Base-by-base conservation (phyloP, 2,888 invertebrate species). In the Steinernema scapterisci region DNA sequence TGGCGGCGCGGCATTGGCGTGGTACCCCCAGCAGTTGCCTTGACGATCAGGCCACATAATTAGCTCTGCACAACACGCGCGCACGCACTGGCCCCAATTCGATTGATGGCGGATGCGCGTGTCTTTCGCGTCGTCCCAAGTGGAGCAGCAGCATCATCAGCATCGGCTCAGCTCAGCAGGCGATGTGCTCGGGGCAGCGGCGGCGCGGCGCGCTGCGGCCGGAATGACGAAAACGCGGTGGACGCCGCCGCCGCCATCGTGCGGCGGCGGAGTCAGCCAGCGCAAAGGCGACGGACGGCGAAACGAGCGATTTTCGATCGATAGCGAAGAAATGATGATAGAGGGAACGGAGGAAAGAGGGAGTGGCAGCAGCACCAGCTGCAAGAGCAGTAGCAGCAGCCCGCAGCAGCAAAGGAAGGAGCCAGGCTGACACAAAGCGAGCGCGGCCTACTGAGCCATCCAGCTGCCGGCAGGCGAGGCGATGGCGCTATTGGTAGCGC, bases 91-190 rank as follows among this genome's bases (percentile, higher is more conserved):
- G 63, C 31, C 48, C 63, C 63, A 63, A 63, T 63, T 63, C 63
- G 63, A 63, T 63, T 63, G 63, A 63, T 38, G 63, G 63, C 63
- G 63, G 63, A 63, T 63, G 63, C 63, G 63, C 63, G 63, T 38
- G 27, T 63, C 63, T 25, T 38, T 31, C 31, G 63, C 54, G 54
- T 16, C 63, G 63, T 38, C 63, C 63, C 63, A 63, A 63, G 63
- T 63, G 31, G 63, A 63, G 63, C 63, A 27, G 63, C 63, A 63
- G 21, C 63, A 63, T 63, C 63, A 63, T 21, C 63, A 63, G 21
- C 54, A 21, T 13, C 54, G n/a, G n/a, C 23, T 23, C 19, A 31
- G 25, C 16, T 63, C 63, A 63, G 63, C 63, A 63, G 63, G 63
- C 63, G 27, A 63, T 38, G 63, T 63, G 63, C 63, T 63, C 63